Conservation (phyloP, 2,888 invertebrate genomes). For the Cantharis rufa region DNA sequence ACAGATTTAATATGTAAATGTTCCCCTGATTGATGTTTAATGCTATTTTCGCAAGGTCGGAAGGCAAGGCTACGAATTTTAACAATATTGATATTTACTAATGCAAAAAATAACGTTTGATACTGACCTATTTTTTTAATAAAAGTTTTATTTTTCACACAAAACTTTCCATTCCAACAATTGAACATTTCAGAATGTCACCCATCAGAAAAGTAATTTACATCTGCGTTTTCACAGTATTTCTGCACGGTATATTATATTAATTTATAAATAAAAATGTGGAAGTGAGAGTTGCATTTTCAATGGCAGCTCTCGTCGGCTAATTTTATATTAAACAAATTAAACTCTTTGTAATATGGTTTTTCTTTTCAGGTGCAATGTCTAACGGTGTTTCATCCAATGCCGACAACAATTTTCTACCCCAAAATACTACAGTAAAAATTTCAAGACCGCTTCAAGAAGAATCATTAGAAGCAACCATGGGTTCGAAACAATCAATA, state of each 20-base stretch:
- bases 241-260: neutral
- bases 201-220: neutral
- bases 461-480: constrained; percentile 4
- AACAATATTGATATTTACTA: neutral
- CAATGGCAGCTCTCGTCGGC: neutral
- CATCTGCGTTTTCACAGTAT: neutral
- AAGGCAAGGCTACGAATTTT: neutral
- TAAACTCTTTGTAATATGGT: neutral
- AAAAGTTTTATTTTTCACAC: neutral
- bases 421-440: neutral
- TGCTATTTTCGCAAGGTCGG: neutral
- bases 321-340: neutral
- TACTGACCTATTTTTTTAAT: neutral
- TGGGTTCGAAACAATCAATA: constrained; percentile 42
- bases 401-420: neutral
- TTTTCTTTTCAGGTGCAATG: constrained; percentile 21
- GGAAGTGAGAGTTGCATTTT: neutral
- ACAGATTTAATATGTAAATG: neutral
- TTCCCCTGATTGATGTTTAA: neutral
- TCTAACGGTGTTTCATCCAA: neutral
- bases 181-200: neutral
- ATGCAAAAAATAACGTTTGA: neutral
- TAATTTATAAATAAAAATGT: neutral
- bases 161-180: neutral
- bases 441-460: neutral